A percentile compares a stretch with the other conserved stretches of the same genome.
phyloP scores from a whole-genome alignment of 2,113 vertebrate genomes.

The Spheniscus mendiculus region DNA sequence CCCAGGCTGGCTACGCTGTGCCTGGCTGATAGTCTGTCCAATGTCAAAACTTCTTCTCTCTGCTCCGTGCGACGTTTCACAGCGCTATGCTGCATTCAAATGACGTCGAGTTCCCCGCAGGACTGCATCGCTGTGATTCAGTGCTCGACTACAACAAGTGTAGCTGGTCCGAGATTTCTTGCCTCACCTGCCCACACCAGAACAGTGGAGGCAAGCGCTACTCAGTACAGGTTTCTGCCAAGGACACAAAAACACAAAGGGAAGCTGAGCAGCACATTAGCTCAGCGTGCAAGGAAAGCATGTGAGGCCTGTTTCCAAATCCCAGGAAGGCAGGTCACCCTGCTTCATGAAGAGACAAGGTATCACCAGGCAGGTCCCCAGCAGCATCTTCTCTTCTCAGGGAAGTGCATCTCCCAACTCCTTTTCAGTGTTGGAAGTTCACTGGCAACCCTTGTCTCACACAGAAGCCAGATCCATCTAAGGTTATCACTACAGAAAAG shows the following conservation, averaged over 20 bases:
- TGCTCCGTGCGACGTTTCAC: not conserved
- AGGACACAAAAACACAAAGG: not conserved
- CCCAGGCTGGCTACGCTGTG: not conserved
- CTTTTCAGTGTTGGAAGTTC: rapidly evolving
- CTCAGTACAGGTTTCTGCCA: not conserved
- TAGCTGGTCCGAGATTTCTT: not conserved
- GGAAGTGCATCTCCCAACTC: not conserved
- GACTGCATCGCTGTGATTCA: not conserved
- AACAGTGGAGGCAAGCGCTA: rapidly evolving
- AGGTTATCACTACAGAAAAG: not conserved
- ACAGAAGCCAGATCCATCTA: not conserved
- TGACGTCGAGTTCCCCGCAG: not conserved
- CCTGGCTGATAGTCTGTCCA: not conserved
- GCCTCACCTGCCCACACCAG: not conserved
- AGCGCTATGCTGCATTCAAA: not conserved
- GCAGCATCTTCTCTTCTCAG: not conserved
- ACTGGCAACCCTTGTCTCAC: not conserved
- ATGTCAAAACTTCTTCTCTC: not conserved
- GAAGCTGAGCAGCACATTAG: not conserved
- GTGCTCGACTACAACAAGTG: not conserved
- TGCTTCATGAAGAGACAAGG: not conserved
- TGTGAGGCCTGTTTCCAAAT: not conserved
- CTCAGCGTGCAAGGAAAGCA: not conserved
- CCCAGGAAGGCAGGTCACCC: not conserved
- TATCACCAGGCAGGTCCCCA: not conserved